Evolutionary conservation across 64 coral and sea anemone genomes (phyloP), one percentile per base, ranked within the genome.

Genomic region (Pocillopora damicornis): DNA sequence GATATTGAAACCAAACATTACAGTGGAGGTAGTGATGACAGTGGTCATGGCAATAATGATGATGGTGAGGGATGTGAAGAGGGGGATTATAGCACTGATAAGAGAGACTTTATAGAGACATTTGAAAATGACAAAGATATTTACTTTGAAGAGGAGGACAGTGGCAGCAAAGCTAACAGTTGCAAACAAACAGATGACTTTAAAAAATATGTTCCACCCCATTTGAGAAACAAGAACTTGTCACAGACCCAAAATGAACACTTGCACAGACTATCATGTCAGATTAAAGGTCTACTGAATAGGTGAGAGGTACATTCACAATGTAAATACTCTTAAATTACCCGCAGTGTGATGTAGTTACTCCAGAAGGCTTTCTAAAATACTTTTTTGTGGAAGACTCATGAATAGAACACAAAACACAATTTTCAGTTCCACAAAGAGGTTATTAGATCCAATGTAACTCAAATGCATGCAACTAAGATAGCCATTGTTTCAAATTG

Each of bases 261-360:
- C n/a, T 66, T 95, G 17, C 67, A 93, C 67, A 90, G 79, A 88
- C 60, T 95, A n/a, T 90, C 59, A 86, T 83, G 75, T 11, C 93
- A 95, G 90, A 73, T 99, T 16, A 99, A 99, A 61, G 97, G 97
- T 38, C 90, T 95, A 66, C 86, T 99, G 14, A 99, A 99, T 91
- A 92, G 89, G 97, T 95, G 95, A 58, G n/a, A 61, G 16, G 34
- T 17, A 42, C 11, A 15, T 76, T 35, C 6, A 15, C 9, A 45
- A 61, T 60, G 69, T 22, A 13, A 7, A 51, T 51, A 2, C 42
- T 51, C 7, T 51, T 51, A 51, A 51, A 51, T 7, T 51, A 7
- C 42, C 2, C 42, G 7, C 42, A 51, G 42, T 51, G 42, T 51
- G 42, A 51, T 51, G 7, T 51, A 51, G 3, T 51, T 4, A 51